These are phyloP conservation scores for Champsocephalus gunnari DNA, from an alignment of 2,797 vertebrate species.

Conservation along the genomic window DNA sequence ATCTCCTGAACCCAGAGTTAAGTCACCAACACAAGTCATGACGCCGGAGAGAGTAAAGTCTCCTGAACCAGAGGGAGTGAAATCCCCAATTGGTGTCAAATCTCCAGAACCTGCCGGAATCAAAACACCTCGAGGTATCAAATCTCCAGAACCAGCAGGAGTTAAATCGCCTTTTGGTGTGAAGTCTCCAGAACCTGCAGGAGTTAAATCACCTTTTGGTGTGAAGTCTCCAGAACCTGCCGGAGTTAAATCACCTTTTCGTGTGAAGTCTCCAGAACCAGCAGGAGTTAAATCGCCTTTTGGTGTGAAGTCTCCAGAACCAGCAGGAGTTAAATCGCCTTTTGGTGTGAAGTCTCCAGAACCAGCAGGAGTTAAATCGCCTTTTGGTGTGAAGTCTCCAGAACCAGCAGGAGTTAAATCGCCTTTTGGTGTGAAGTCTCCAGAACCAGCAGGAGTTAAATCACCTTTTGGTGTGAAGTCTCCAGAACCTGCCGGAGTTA, in stretches of 20 bases:
- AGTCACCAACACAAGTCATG: no score
- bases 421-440: conserved; percentile 77
- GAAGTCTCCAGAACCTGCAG: conserved; percentile 18
- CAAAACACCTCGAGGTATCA: conserved; percentile 79
- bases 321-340: conserved; percentile 73
- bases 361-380: conserved; percentile 69
- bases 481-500: conserved; percentile 64
- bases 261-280: conserved; percentile 70
- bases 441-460: conserved; percentile 68
- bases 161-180: conserved; percentile 78
- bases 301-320: conserved; percentile 63
- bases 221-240: conserved; percentile 71
- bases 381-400: conserved; percentile 25
- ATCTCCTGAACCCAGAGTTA: conserved; percentile 56
- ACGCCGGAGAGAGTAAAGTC: no score
- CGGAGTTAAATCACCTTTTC: conserved; percentile 77
- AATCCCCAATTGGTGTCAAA: conserved; percentile 73
- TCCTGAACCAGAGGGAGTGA: no score
- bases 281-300: conserved; percentile 79
- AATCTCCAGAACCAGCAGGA: conserved; percentile 69
- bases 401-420: conserved; percentile 53
- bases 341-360: conserved; percentile 76
- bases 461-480: conserved; percentile 79
- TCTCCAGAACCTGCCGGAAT: conserved; percentile 69
- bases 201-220: conserved; percentile 65